Conservation (phyloP, 1,140 invertebrate species). For the Pygmarrhopalites habei region DNA sequence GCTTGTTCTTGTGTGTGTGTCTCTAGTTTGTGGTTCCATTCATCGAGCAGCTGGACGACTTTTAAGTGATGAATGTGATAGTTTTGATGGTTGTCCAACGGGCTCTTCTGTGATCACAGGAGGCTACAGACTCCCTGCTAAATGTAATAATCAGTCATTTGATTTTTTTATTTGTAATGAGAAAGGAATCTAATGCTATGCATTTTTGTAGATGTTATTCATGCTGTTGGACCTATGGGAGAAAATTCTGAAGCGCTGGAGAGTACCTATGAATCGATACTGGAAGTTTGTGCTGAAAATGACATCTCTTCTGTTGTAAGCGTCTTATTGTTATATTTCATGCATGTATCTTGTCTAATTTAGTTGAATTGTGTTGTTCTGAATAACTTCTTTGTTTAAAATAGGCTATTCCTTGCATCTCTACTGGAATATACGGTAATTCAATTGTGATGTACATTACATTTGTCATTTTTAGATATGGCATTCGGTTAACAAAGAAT, state of each 20-base stretch:
- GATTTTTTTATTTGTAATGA: too few species aligned
- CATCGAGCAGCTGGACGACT: slow-evolving; percentile 63
- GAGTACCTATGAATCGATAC: slow-evolving; percentile 42
- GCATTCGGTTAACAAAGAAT: too few species aligned
- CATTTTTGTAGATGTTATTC: slow-evolving; percentile 46
- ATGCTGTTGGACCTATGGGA: slow-evolving; percentile 48
- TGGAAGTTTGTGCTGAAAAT: slow-evolving; percentile 44
- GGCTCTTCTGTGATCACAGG: slow-evolving; percentile 75
- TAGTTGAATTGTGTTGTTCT: neutral
- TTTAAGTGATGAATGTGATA: slow-evolving; percentile 63
- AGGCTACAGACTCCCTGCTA: slow-evolving; percentile 67
- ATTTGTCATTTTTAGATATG: too few species aligned
- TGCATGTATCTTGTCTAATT: slow-evolving; percentile 43
- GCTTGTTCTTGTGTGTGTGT: slow-evolving; percentile 8
- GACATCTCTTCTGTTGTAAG: slow-evolving; percentile 45
- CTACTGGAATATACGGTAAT: slow-evolving; percentile 50
- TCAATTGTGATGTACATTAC: too few species aligned
- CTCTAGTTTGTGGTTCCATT: slow-evolving; percentile 65
- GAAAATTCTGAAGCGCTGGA: slow-evolving; percentile 43
- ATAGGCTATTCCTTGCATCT: slow-evolving; percentile 51
- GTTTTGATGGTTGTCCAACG: slow-evolving; percentile 61
- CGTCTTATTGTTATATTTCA: slow-evolving; percentile 27
- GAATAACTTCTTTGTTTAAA: slow-evolving; percentile 31
- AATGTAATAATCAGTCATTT: slow-evolving; percentile 47
- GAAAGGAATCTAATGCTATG: too few species aligned